Evolutionary conservation across 1,140 invertebrate genomes (phyloP), one percentile per base, ranked within the genome.

Genomic region (Diuraphis noxia): DNA sequence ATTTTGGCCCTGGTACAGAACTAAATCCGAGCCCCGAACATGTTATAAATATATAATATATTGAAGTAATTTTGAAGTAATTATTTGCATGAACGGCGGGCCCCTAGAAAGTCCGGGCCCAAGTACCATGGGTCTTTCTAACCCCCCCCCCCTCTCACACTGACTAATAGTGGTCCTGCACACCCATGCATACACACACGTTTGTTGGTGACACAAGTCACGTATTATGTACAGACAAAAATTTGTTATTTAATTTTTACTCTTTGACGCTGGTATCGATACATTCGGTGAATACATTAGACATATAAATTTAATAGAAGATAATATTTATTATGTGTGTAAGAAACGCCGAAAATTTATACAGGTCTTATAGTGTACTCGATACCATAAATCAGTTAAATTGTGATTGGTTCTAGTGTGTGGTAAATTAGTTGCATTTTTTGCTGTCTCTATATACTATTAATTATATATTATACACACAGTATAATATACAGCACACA

Each of bases 191-290:
- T 30, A 43, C 30, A 43, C 8, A 13, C 23, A 23, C 25, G 10
- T 13, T 49, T 49, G 82, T 84, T 43, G 13, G 3, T 52, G n/a
- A 72, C 30, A 13, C 5, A 5, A n/a, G 13, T 72, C 56, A 72
- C 17, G 19, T 17, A 72, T 72, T n/a, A n/a, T 86, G 49, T 86
- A 49, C n/a, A 52, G 46, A 34, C 6, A 34, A 86, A 49, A 36
- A 25, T 52, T 40, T 40, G 41, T 85, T 86, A 86, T 86, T 86
- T 36, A 86, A n/a, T 72, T 85, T 85, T 43, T 43, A 84, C 30
- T 85, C 17, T 84, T 46, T n/a, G 41, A 0, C 56, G 56, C 5
- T 1, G 13, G n/a, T n/a, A n/a, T 72, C 13, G 4, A n/a, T n/a
- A 17, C 17, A 72, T 72, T n/a, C 13, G 56, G 30, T 63, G n/a